These are phyloP conservation scores for Aptenodytes patagonicus DNA, from an alignment of 2,113 vertebrate species.

Conservation along the genomic window DNA sequence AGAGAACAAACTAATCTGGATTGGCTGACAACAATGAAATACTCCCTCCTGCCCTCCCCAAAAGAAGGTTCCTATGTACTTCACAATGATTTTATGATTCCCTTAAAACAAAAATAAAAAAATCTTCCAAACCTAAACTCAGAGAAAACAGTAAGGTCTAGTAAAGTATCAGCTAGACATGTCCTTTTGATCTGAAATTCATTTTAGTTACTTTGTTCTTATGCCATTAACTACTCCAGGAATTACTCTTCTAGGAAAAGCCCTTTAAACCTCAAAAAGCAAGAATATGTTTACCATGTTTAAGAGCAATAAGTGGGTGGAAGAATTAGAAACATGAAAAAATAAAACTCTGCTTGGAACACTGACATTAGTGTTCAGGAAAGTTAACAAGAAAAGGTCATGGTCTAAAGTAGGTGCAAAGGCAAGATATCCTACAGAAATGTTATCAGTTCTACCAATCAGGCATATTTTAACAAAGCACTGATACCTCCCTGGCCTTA, in stretches of 20 bases:
- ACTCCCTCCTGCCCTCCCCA: not conserved
- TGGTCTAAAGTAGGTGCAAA: not conserved
- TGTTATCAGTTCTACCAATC: not conserved
- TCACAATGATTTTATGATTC: not conserved
- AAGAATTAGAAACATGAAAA: not conserved
- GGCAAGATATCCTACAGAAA: not conserved
- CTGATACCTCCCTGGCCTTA: not conserved
- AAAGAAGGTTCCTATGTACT: not conserved
- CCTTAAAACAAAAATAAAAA: not conserved
- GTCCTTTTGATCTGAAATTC: not conserved
- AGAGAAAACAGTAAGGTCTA: not conserved
- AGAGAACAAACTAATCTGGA: not conserved
- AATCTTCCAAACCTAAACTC: not conserved
- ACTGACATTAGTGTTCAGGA: not conserved
- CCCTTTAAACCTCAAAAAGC: not conserved
- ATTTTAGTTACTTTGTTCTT: not conserved
- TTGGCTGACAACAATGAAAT: not conserved
- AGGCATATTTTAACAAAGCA: not conserved
- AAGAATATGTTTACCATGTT: not conserved
- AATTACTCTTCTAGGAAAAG: constrained; percentile 9
- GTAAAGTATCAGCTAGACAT: not conserved
- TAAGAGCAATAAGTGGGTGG: not conserved
- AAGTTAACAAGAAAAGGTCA: not conserved
- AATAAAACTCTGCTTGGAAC: not conserved
- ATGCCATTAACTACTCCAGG: not conserved